Base-by-base conservation (phyloP, 2,113 vertebrate species). In the Syngnathus floridae region DNA sequence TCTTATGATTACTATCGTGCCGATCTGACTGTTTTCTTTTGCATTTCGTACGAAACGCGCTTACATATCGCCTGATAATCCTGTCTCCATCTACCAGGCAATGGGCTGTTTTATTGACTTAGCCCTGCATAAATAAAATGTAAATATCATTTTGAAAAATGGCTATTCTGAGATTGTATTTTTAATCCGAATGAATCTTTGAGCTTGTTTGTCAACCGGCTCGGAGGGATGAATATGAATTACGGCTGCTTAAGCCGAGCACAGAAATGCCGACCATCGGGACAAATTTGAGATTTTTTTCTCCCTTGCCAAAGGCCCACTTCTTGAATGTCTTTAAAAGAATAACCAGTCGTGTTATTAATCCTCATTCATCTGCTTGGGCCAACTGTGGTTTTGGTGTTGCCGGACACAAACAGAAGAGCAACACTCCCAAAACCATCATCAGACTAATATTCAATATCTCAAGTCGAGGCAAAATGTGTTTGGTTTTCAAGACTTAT, bases 51-150 rank as follows among this genome's bases (percentile, higher is more conserved):
- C 78, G 56, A 84, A 82, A 82, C 80, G 78, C 75, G 82, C 57
- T 86, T 51, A 45, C 64, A 17, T 87, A 85, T 87, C 81, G 84
- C 88, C 88, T 88, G 86, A 88, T 85, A 77, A 86, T 84, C 75
- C 77, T 84, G 77, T 87, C 67, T 78, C 77, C 86, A 81, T 88
- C 74, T 74, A 71, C 74, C 77, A 85, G 88, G 87, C 81, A 81
- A 83, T 71, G 77, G 82, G 76, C 84, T 90, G 84, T 84, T 88
- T 82, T 87, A 86, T 90, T 90, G 87, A 89, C 88, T 86, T 90
- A 86, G 88, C 66, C 81, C 83, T 77, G 67, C 80, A 88, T 86
- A 82, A 90, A 89, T 89, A 87, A 90, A 90, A 84, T 87, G 76
- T 80, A 86, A 77, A 86, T 81, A 89, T 79, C 69, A 74, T 89